Percentiles rank a stretch among this genome's conserved stretches.
These are phyloP conservation scores for Hydrolagus affinis DNA, from an alignment of 2,113 vertebrate genomes.

Conservation along the genomic window DNA sequence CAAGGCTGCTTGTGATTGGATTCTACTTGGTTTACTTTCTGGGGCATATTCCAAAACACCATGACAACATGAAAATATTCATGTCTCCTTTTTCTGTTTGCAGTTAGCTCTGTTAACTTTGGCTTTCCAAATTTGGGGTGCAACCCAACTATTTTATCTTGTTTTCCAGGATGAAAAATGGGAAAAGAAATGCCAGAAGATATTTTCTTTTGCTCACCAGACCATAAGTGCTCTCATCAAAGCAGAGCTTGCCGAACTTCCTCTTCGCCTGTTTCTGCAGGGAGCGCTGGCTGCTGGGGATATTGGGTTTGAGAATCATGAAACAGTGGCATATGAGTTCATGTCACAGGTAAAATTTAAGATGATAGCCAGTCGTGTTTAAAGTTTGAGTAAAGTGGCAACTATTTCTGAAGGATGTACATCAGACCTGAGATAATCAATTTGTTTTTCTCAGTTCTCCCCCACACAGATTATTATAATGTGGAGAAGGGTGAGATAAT, in stretches of 20 bases:
- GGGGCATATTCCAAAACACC: too few relatives aligned
- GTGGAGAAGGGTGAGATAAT: too few relatives aligned
- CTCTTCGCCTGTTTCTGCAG: constrained; percentile 89
- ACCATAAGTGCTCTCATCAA: constrained; percentile 96
- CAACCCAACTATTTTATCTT: background rate
- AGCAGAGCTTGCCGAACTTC: constrained; percentile 88
- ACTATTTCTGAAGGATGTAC: too few relatives aligned
- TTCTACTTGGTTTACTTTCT: too few relatives aligned
- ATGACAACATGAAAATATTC: too few relatives aligned
- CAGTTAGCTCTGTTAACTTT: background rate
- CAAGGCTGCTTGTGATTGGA: too few relatives aligned
- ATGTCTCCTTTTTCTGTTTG: too few relatives aligned
- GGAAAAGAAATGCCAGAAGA: constrained; percentile 99
- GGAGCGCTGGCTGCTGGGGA: constrained; percentile 91
- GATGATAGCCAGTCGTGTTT: too few relatives aligned
- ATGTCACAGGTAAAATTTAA: constrained; percentile 82
- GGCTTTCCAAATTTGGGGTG: background rate
- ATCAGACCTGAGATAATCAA: too few relatives aligned
- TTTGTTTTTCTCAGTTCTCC: too few relatives aligned
- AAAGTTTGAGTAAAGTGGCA: too few relatives aligned
- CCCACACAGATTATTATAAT: too few relatives aligned
- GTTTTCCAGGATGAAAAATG: constrained; percentile 87
- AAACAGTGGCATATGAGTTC: constrained; percentile 96
- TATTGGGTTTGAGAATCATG: constrained; percentile 95
- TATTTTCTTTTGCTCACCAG: constrained; percentile 95